phyloP scores from a whole-genome alignment of 2,797 vertebrate genomes.

The Erpetoichthys calabaricus region DNA sequence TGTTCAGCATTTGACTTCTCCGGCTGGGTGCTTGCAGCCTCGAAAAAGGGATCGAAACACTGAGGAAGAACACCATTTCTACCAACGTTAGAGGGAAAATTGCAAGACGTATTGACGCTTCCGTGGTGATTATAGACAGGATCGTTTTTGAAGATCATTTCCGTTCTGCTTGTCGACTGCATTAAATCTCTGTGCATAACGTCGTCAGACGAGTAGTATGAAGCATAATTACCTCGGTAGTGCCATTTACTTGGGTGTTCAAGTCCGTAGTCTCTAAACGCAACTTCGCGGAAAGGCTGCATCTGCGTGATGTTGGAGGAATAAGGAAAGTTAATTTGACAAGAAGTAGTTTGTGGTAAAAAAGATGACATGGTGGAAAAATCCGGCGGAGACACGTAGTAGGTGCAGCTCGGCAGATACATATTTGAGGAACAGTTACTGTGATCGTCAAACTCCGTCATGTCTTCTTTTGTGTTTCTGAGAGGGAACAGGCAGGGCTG shows the following conservation, averaged over 20 bases:
- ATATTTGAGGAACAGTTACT: slow-evolving; percentile 82
- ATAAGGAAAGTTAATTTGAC: slow-evolving; percentile 94
- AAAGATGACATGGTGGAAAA: slow-evolving; percentile 90
- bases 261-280: slow-evolving; percentile 94
- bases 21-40: slow-evolving; percentile 47
- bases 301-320: slow-evolving; percentile 83
- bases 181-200: slow-evolving; percentile 92
- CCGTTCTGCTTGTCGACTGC: slow-evolving; percentile 75
- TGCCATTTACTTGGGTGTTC: slow-evolving; percentile 92
- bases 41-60: slow-evolving; percentile 94
- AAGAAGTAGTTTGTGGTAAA: slow-evolving; percentile 85
- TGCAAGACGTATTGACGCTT: slow-evolving; percentile 60
- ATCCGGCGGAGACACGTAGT: slow-evolving; percentile 91
- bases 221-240: slow-evolving; percentile 82
- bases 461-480: slow-evolving; percentile 63
- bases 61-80: slow-evolving; percentile 92
- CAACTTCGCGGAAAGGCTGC: slow-evolving; percentile 89
- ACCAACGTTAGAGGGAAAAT: slow-evolving; percentile 75
- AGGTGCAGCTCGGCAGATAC: slow-evolving; percentile 93
- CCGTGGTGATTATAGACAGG: slow-evolving; percentile 66
- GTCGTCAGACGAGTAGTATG: slow-evolving; percentile 88
- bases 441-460: slow-evolving; percentile 98
- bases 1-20: slow-evolving; percentile 44
- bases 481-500: slow-evolving; percentile 44
- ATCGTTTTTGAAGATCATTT: slow-evolving; percentile 84